Percentiles rank a stretch among this genome's conserved stretches.
phyloP scores from a whole-genome alignment of 2,888 invertebrate genomes.

The Apocheima hispidaria region DNA sequence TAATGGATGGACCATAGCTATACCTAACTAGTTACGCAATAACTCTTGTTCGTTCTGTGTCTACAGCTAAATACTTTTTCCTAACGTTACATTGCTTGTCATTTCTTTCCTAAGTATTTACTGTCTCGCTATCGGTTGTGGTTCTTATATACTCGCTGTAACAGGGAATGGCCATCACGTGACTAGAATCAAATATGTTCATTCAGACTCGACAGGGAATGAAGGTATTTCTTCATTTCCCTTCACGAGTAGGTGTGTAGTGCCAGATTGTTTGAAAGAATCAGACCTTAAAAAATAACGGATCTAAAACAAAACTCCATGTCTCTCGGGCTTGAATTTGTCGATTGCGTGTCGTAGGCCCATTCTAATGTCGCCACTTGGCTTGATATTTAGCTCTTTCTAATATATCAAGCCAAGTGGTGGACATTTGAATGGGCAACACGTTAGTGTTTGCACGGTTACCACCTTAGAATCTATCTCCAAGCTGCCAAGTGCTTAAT shows the following conservation, averaged over 20 bases:
- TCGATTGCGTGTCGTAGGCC: no score
- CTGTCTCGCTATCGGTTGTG: slow-evolving; percentile 26
- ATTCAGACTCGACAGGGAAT: slow-evolving; percentile 26
- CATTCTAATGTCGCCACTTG: no score
- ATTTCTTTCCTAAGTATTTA: slow-evolving; percentile 4
- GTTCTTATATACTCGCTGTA: slow-evolving; percentile 36
- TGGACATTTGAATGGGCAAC: no score
- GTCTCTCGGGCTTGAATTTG: no score
- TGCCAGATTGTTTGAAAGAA: slow-evolving; percentile 41
- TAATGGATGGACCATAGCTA: no score
- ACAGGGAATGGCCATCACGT: slow-evolving; percentile 48
- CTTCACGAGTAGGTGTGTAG: slow-evolving; percentile 49
- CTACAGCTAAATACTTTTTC: background rate
- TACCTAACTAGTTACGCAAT: background rate
- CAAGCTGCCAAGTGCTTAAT: no score
- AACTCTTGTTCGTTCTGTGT: background rate
- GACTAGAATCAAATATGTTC: slow-evolving; percentile 48
- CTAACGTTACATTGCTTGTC: slow-evolving; percentile 3
- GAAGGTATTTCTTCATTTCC: slow-evolving; percentile 50
- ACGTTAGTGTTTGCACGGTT: no score
- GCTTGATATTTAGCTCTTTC: no score
- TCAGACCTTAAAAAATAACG: no score
- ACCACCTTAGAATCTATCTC: no score
- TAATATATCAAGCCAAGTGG: no score
- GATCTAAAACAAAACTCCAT: no score